Conservation (phyloP, 2,888 invertebrate species). For the Cheilosia variabilis region DNA sequence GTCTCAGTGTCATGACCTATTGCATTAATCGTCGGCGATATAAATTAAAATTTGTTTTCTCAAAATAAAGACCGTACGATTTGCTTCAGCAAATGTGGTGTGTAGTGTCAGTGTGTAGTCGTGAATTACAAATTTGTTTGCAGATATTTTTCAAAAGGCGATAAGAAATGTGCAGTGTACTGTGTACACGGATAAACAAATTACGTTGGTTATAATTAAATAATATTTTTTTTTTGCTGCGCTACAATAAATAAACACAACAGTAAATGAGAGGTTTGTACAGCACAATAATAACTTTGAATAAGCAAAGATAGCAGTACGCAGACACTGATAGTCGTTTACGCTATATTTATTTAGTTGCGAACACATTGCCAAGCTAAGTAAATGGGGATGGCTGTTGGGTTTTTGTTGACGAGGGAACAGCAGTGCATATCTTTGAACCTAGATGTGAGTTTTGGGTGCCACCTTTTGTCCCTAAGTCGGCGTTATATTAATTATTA, state of each 20-base stretch:
- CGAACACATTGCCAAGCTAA: not conserved
- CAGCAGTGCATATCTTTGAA: not conserved
- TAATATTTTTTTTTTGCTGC: conserved; percentile 14
- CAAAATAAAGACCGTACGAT: conserved; percentile 6
- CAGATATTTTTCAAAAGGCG: not conserved
- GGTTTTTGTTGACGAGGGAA: not conserved
- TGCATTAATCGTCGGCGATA: not conserved
- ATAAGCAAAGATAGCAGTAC: not conserved
- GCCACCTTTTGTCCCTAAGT: conserved; percentile 41
- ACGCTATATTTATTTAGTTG: not conserved
- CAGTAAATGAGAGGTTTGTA: conserved; percentile 59
- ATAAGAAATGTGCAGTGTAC: conserved; percentile 29
- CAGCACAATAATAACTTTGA: not conserved
- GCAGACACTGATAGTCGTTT: not conserved
- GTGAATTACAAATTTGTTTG: not conserved
- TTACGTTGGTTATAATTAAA: conserved; percentile 32
- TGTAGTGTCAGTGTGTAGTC: not conserved
- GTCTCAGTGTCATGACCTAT: conserved; percentile 15
- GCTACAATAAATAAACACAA: conserved; percentile 39
- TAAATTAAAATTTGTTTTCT: conserved; percentile 2
- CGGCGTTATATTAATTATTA: conserved; percentile 25
- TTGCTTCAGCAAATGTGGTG: conserved; percentile 6
- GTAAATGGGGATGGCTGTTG: conserved; percentile 1
- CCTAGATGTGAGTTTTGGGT: conserved; percentile 1
- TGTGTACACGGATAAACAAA: conserved; percentile 48